Percentiles rank a stretch among this genome's conserved stretches.
Conservation (phyloP, 2,797 vertebrate genomes). For the Allobates femoralis region DNA sequence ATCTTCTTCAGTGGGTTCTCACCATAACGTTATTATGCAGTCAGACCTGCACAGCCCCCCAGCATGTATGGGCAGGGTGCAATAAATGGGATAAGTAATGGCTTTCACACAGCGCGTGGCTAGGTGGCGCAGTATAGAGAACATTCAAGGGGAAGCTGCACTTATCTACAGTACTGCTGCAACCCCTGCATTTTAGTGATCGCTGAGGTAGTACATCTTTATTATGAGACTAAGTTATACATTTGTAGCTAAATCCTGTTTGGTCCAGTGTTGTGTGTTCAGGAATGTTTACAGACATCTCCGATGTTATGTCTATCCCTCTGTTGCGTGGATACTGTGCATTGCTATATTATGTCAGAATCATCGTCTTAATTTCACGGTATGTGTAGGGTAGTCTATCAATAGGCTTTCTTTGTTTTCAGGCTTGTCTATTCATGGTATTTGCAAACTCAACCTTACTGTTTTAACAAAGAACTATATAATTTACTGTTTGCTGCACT, state of each 20-base stretch:
- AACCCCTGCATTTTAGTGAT: not conserved
- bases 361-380: not conserved
- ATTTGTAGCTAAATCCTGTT: not conserved
- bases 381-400: not conserved
- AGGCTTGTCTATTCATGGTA: constrained; percentile 9
- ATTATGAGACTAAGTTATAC: not conserved
- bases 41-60: too few species aligned
- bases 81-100: not conserved
- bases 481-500: not conserved
- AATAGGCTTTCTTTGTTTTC: constrained; percentile 18
- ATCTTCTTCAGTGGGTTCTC: too few species aligned
- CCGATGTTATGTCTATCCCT: not conserved
- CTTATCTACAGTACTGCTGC: not conserved
- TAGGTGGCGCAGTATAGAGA: not conserved
- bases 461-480: constrained; percentile 16
- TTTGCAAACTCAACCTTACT: constrained; percentile 10
- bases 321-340: not conserved
- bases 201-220: not conserved
- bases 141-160: not conserved
- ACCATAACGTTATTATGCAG: too few species aligned
- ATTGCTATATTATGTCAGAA: not conserved
- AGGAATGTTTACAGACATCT: not conserved
- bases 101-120: not conserved
- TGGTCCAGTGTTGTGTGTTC: not conserved
- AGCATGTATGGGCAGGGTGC: not conserved